These are phyloP conservation scores for Teinopalpus imperialis DNA, from an alignment of 2,888 invertebrate genomes.

Conservation along the genomic window DNA sequence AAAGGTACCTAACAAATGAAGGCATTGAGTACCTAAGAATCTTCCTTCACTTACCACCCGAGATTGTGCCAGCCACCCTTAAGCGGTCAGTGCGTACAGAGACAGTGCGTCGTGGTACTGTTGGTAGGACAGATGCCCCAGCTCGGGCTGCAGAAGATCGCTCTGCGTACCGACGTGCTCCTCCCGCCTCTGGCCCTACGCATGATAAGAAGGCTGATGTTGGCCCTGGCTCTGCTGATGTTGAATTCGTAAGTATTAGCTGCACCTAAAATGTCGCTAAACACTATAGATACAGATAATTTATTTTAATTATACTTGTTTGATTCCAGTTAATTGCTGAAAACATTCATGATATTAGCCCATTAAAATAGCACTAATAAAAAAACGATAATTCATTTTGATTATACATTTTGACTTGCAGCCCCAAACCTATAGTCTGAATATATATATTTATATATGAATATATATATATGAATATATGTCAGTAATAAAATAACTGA, in stretches of 20 bases:
- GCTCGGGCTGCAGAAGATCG: slow-evolving; percentile 92
- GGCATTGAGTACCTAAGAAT: slow-evolving; percentile 98
- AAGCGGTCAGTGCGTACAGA: slow-evolving; percentile 95
- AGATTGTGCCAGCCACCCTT: slow-evolving; percentile 98
- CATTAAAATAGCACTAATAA: no score
- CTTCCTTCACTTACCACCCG: slow-evolving; percentile 97
- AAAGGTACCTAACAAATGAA: slow-evolving; percentile 97
- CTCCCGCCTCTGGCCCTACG: slow-evolving; percentile 81
- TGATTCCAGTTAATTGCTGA: no score
- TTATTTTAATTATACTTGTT: no score
- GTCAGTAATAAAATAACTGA: no score
- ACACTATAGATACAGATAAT: no score
- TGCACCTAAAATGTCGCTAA: no score
- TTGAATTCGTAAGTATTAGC: slow-evolving; percentile 92
- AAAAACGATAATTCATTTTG: no score
- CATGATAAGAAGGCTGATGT: slow-evolving; percentile 98
- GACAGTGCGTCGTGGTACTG: slow-evolving; percentile 89
- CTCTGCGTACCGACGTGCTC: slow-evolving; percentile 90
- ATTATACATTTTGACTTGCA: no score
- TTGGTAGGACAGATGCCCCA: slow-evolving; percentile 85
- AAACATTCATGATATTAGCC: no score
- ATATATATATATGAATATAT: no score
- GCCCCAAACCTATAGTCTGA: no score
- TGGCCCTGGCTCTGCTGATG: slow-evolving; percentile 95
- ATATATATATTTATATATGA: no score